Percentiles rank a stretch among this genome's conserved stretches.
These are phyloP conservation scores for Pseudochromis fuscus DNA, from an alignment of 2,797 vertebrate species.

Conservation along the genomic window DNA sequence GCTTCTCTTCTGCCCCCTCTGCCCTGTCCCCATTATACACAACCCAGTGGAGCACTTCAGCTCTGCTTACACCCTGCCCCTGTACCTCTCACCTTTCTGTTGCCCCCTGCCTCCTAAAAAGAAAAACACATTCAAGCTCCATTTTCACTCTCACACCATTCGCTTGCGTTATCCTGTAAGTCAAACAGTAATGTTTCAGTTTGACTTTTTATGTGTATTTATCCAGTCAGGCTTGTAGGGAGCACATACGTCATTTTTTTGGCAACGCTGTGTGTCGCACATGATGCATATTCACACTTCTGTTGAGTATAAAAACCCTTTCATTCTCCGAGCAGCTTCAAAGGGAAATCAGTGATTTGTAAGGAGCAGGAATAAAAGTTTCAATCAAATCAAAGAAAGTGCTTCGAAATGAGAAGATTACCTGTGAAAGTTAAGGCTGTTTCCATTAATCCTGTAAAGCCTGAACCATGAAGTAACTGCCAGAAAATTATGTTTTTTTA, in stretches of 20 bases:
- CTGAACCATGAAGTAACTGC: no score
- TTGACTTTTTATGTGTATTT: slow-evolving; percentile 26
- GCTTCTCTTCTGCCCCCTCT: slow-evolving; percentile 57
- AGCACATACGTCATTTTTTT: slow-evolving; percentile 9
- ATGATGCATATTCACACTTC: slow-evolving; percentile 16
- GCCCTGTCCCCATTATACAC: slow-evolving; percentile 65
- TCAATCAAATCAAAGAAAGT: background rate
- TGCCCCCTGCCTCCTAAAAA: slow-evolving; percentile 16
- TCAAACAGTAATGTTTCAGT: slow-evolving; percentile 34
- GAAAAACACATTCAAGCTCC: slow-evolving; percentile 35
- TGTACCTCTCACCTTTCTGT: slow-evolving; percentile 43
- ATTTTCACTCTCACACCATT: slow-evolving; percentile 47
- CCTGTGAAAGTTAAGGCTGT: no score
- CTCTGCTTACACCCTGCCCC: slow-evolving; percentile 41
- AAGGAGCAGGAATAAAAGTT: background rate
- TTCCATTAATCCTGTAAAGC: no score
- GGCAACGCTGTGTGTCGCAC: background rate
- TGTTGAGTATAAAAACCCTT: slow-evolving; percentile 15
- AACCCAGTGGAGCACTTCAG: slow-evolving; percentile 72
- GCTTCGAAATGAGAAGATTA: background rate
- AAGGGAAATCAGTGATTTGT: slow-evolving; percentile 2
- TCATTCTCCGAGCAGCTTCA: background rate
- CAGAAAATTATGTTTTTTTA: no score
- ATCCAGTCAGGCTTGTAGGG: slow-evolving; percentile 14
- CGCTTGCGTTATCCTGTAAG: slow-evolving; percentile 23